Conservation (phyloP, 2,888 invertebrate species). For the Meteorus colon region DNA sequence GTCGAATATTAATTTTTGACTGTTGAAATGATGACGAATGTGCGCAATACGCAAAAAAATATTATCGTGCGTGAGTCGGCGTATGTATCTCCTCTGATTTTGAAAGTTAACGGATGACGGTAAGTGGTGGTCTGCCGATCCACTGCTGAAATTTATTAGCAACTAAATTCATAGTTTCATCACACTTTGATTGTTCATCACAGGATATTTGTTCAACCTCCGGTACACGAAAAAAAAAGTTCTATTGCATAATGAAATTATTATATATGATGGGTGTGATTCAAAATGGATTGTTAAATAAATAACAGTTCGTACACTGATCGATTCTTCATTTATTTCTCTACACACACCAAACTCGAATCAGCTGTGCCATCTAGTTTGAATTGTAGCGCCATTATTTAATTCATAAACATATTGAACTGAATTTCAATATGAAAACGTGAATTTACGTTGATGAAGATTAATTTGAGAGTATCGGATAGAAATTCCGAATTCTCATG, state of each 20-base stretch:
- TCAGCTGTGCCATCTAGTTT: neutral
- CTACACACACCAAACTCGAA: neutral
- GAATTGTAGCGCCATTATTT: neutral
- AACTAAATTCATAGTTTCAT: neutral
- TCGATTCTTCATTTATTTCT: neutral
- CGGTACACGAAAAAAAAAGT: neutral
- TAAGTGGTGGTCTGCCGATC: constrained; percentile 48
- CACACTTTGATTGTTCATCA: too few relatives aligned
- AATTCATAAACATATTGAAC: neutral
- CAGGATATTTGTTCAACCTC: too few relatives aligned
- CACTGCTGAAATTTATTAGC: constrained; percentile 48
- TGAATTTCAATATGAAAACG: too few relatives aligned
- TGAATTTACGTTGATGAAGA: too few relatives aligned
- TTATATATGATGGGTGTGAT: neutral
- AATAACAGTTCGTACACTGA: neutral
- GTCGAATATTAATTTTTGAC: neutral
- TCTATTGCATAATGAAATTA: neutral
- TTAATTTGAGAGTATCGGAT: too few relatives aligned
- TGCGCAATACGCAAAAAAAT: constrained; percentile 20
- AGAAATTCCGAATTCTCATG: too few relatives aligned
- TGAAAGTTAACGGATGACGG: constrained; percentile 66
- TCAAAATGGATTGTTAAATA: neutral
- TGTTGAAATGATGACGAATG: neutral
- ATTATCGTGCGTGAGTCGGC: constrained; percentile 44
- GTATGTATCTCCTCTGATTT: constrained; percentile 53